Evolutionary conservation across 2,797 vertebrate species (phyloP), one percentile per base, ranked within the genome.

Genomic region (Chloroceryle inda): DNA sequence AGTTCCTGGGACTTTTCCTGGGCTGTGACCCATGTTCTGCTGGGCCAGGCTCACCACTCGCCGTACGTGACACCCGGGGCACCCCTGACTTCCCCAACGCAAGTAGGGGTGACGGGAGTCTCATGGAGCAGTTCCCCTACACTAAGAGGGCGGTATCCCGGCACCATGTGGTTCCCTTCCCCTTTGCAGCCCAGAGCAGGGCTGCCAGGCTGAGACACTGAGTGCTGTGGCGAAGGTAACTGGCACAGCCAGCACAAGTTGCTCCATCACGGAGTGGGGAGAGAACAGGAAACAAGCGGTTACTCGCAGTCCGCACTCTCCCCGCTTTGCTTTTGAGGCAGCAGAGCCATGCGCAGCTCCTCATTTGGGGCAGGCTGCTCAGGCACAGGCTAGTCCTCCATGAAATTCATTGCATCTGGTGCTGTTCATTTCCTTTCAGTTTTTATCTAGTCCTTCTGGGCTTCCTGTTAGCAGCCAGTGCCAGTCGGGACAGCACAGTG

Each of bases 381-480:
- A 26, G 72, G 67, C 83, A 58, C 72, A 64, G 56, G 29, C 92
- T 42, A 18, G 29, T 49, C 61, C 88, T 73, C 1, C 3, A 40
- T 67, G 61, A 88, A 90, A 79, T 53, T 74, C 40, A 74, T 13
- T 68, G 62, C 94, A 95, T 90, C 95, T 95, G 93, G 76, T 7
- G 29, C 63, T 62, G 22, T 66, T 95, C 62, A 23, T 59, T 97
- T 96, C 95, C 96, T 94, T 93, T 94, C 80, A 31, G 85, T 95
- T 97, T 96, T 95, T 97, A 95, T 96, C 96, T 97, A 82, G 94
- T 95, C 94, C 85, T 61, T 88, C 74, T 95, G 77, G 37, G 79
- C 77, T 96, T 95, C 96, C 95, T 97, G 88, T 84, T 84, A 82
- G 88, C 77, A 92, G 80, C 93, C 92, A 76, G 9, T 0, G 3